Evolutionary conservation across 2,113 vertebrate genomes (phyloP), one percentile per base, ranked within the genome.

Genomic region (Antigone vipio): DNA sequence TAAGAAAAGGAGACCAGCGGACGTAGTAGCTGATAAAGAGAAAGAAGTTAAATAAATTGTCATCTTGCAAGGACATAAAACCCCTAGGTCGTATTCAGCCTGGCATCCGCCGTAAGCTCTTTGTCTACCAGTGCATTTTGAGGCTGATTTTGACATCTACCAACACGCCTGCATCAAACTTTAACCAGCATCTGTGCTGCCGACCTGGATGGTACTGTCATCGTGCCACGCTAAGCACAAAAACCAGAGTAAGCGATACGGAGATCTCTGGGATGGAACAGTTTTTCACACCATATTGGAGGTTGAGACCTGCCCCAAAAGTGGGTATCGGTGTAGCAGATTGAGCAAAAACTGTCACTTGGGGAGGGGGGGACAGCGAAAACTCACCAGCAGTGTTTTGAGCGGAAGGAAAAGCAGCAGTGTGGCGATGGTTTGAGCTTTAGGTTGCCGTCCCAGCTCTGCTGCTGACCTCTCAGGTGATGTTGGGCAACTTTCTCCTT

Each of bases 201-300:
- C 29, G 59, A 30, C 45, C 85, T 64, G 58, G 42, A 4, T 29
- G 27, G 53, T 18, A 7, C 63, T 3, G 35, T 45, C 45, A 34
- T 77, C 32, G 5, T 24, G 14, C 62, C 32, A 14, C 66, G 19
- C 80, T 40, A n/a, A 78, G 53, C 68, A 35, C 55, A 29, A 74
- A 81, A 59, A 53, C 23, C 72, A 35, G 73, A 66, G 58, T 35
- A 38, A 42, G 77, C 29, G 19, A 55, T 69, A 26, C 2, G 62
- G 78, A 67, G 75, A 15, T 40, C 42, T 87, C 52, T 34, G 73
- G 75, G 85, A 42, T 47, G 67, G 45, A 56, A 14, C 30, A 73
- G 78, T 32, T 93, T 82, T 85, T 85, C 45, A 66, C 69, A 45
- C 56, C 75, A 58, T 81, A 83, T 49, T 30, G 59, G 82, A 92